These are phyloP conservation scores for Suricata suricatta DNA, from an alignment of 2,113 vertebrate species.

Conservation along the genomic window DNA sequence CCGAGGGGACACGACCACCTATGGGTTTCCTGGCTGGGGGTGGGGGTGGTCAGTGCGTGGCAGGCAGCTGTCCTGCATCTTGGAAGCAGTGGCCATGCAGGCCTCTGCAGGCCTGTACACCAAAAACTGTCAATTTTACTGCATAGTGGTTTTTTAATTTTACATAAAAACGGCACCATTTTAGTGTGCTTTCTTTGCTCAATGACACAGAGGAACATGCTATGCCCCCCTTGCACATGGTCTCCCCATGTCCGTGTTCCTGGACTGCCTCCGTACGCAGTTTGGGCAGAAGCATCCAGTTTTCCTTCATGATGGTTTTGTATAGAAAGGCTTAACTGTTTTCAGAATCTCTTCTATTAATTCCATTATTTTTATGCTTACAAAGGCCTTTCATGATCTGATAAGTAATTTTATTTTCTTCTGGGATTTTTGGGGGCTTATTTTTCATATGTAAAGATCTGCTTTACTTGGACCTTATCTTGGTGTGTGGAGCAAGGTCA, in stretches of 20 bases:
- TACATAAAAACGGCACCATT: fast-evolving
- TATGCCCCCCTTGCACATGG: too few species aligned
- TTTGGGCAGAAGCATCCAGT: neutral
- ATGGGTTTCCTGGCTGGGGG: neutral
- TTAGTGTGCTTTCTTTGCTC: neutral
- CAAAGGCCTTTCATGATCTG: neutral
- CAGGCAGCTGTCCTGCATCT: too few species aligned
- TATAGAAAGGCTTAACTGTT: neutral
- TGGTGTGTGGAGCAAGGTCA: neutral
- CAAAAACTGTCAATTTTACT: neutral
- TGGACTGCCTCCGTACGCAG: too few species aligned
- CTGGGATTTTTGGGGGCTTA: neutral
- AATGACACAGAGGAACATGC: fast-evolving
- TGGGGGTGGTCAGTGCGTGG: fast-evolving
- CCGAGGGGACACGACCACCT: neutral
- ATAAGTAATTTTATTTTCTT: neutral
- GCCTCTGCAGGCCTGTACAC: fast-evolving
- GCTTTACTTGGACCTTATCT: neutral
- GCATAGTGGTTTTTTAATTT: neutral
- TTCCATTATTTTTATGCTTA: neutral
- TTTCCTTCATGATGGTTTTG: neutral
- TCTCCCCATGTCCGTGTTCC: neutral
- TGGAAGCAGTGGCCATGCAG: neutral
- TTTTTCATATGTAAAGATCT: neutral
- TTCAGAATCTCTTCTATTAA: neutral